Base-by-base conservation (phyloP, 1,140 invertebrate genomes). In the Drosophila ironensis region DNA sequence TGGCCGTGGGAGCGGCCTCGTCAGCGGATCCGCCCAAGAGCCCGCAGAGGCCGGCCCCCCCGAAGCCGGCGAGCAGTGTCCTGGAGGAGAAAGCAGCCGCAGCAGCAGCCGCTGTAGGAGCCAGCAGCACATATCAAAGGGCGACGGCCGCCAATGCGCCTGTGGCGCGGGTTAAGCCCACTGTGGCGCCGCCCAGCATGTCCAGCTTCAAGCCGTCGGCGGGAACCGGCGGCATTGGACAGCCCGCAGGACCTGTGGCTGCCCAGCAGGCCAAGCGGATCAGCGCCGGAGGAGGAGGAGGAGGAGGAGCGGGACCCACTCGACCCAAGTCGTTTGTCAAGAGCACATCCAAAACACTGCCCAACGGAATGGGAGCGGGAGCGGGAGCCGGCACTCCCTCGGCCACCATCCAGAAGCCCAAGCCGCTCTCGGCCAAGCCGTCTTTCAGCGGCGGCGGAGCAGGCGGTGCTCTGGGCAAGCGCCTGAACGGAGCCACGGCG, bases 101-200 rank as follows among this genome's bases (percentile, higher is more conserved):
- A 89, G 71, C 41, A 90, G 47, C 74, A n/a, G n/a, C n/a, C n/a
- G n/a, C n/a, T n/a, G n/a, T n/a, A n/a, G n/a, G n/a, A n/a, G n/a
- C n/a, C n/a, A n/a, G n/a, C 14, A 94, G 94, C 40, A 94, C 94
- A 1, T 95, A 96, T 82, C 91, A 95, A 35, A 92, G 93, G 71
- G 94, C 95, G 0, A 93, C 94, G 4, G 92, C 93, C 4, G 90
- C 94, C 1, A 95, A 94, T 74, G 90, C 92, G 19, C 93, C 93
- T 1, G 91, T 92, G 5, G 91, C 89, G 7, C 94, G 95, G 0
- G 94, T 94, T 3, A 93, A 93, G 2, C 91, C 95, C 2, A 95
- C 94, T 56, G 90, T 92, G 35, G 92, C 93, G 4, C 54, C 81
- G 16, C 77, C 72, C 5, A 88, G 81, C 16, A 88, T 89, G 44